Percentiles rank a stretch among this genome's conserved stretches.
Evolutionary conservation across 2,888 invertebrate species (phyloP).

Genomic region (Heteromyza rotundicornis): DNA sequence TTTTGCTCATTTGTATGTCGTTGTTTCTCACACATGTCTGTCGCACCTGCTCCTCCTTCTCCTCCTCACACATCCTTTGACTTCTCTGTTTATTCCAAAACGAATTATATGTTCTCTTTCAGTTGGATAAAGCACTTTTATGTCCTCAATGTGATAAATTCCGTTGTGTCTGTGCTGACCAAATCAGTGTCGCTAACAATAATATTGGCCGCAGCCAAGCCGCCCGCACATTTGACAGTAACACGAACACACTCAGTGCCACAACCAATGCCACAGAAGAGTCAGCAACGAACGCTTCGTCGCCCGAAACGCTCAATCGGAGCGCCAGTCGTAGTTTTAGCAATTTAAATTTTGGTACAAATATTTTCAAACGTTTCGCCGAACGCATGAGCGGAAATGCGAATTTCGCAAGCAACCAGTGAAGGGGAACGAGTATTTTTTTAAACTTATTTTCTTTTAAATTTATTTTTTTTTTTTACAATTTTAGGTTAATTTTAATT

Average conservation of each 20-base stretch:
- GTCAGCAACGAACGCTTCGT: conserved; percentile 23
- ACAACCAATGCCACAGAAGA: conserved; percentile 34
- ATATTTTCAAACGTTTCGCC: conserved; percentile 61
- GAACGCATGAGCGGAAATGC: conserved; percentile 53
- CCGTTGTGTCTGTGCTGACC: conserved; percentile 61
- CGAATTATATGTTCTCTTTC: conserved; percentile 41
- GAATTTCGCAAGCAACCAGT: conserved; percentile 4
- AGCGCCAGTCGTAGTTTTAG: conserved; percentile 42
- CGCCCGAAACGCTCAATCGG: conserved; percentile 28
- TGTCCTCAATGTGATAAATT: conserved; percentile 61
- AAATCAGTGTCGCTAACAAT: conserved; percentile 35
- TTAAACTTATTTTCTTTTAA: conserved; percentile 15
- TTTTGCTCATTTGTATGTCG: too few relatives aligned
- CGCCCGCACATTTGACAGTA: conserved; percentile 13
- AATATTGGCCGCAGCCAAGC: conserved; percentile 16
- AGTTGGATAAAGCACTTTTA: conserved; percentile 62
- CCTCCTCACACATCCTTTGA: background rate
- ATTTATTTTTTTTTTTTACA: too few relatives aligned
- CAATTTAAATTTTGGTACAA: conserved; percentile 53
- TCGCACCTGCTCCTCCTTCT: too few relatives aligned
- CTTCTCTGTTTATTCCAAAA: conserved; percentile 19
- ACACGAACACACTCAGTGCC: conserved; percentile 32
- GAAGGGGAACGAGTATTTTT: conserved; percentile 17
- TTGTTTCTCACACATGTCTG: too few relatives aligned
- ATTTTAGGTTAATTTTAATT: too few relatives aligned